Conservation (phyloP, 2,113 vertebrate genomes). For the Merops nubicus region DNA sequence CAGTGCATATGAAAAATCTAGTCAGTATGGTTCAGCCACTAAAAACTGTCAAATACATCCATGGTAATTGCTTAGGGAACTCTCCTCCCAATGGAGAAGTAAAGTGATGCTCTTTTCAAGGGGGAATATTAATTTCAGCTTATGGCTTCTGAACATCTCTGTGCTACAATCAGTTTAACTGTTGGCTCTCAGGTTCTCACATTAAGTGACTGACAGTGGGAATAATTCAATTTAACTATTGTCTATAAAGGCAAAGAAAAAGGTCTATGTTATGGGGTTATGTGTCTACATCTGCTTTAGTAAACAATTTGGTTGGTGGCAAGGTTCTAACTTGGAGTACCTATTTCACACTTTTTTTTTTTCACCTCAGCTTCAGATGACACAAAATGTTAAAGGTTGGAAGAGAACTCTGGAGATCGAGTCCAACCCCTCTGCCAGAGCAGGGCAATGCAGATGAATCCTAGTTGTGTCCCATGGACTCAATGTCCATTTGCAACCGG, state of each 20-base stretch:
- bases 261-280: accelerated
- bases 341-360: neutral
- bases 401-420: too few relatives aligned
- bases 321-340: neutral
- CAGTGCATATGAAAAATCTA: neutral
- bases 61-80: neutral
- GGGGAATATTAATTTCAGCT: neutral
- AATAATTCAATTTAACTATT: neutral
- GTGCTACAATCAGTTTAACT: neutral
- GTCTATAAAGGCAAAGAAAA: neutral
- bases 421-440: too few relatives aligned
- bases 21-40: neutral
- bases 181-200: neutral
- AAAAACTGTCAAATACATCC: neutral
- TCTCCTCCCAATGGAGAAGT: neutral
- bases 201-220: neutral
- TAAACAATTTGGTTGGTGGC: neutral
- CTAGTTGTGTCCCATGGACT: neutral
- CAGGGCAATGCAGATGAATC: too few relatives aligned
- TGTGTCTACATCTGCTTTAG: neutral
- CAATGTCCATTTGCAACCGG: neutral
- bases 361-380: neutral
- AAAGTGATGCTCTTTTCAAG: neutral
- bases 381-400: too few relatives aligned
- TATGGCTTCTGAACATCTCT: neutral